A percentile compares a stretch with the other conserved stretches of the same genome.
Evolutionary conservation across 2,113 vertebrate species (phyloP).

Genomic region (Ailuropoda melanoleuca): DNA sequence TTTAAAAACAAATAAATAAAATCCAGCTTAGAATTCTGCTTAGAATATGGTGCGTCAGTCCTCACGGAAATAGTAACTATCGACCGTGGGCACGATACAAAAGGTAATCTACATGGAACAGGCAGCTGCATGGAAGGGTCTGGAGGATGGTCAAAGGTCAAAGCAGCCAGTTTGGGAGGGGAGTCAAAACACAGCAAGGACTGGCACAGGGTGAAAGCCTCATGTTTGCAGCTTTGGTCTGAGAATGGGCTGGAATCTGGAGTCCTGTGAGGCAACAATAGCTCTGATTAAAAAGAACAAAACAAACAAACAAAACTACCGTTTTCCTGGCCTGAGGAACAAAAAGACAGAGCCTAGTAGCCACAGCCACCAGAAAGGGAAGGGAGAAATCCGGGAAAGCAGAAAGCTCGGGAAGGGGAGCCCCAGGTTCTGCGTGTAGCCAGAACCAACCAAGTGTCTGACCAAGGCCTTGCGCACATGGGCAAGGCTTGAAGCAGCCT

Average conservation of each 20-base stretch:
- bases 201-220: not conserved
- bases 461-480: rapidly evolving
- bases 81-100: not conserved
- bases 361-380: not conserved
- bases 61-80: not conserved
- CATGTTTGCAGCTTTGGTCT: not conserved
- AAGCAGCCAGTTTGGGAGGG: not conserved
- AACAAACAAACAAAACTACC: not conserved
- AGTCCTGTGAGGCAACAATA: not conserved
- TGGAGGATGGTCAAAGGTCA: not conserved
- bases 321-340: not conserved
- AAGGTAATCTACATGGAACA: not conserved
- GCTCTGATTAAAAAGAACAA: not conserved
- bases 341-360: not conserved
- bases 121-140: not conserved
- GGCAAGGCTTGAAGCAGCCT: not conserved
- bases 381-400: not conserved
- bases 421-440: not conserved
- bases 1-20: not conserved
- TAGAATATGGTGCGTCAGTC: not conserved
- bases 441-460: not conserved
- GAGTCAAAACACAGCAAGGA: not conserved
- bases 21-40: not conserved
- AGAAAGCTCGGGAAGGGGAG: not conserved
- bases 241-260: not conserved